phyloP scores from a whole-genome alignment of 2,797 vertebrate genomes.

The Xenopus petersii region DNA sequence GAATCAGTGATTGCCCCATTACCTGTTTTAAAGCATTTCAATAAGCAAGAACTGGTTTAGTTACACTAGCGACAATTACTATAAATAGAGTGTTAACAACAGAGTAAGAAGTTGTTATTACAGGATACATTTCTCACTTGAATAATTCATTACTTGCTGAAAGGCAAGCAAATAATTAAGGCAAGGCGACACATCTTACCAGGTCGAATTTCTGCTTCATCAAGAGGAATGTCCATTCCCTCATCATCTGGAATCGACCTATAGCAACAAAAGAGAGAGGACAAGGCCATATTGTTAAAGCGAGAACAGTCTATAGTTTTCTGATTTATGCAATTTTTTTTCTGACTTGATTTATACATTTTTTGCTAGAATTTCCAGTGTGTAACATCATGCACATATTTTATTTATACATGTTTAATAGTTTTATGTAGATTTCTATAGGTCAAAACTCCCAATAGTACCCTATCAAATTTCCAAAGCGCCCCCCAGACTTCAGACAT shows the following conservation, averaged over 20 bases:
- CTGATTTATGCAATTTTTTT: too few relatives aligned
- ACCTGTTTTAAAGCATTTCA: too few relatives aligned
- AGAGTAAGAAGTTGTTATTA: constrained; percentile 23
- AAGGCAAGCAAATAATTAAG: constrained; percentile 33
- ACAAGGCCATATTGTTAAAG: neutral
- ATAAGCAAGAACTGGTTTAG: neutral
- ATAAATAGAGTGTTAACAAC: constrained; percentile 46
- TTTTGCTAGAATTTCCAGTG: too few relatives aligned
- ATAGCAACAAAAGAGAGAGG: constrained; percentile 33
- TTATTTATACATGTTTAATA: too few relatives aligned
- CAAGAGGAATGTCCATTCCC: constrained; percentile 72
- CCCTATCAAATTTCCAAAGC: too few relatives aligned
- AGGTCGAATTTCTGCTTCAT: constrained; percentile 72
- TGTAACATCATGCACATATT: too few relatives aligned
- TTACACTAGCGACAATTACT: neutral
- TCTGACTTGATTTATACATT: too few relatives aligned
- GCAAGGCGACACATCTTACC: constrained; percentile 66
- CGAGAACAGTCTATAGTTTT: too few relatives aligned
- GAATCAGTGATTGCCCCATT: too few relatives aligned
- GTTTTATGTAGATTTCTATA: too few relatives aligned
- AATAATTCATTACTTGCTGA: constrained; percentile 48
- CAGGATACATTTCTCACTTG: constrained; percentile 48
- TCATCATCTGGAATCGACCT: constrained; percentile 69
- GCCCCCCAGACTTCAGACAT: too few relatives aligned
- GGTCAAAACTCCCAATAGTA: too few relatives aligned